These are phyloP conservation scores for Amiota mariae DNA, from an alignment of 2,888 invertebrate genomes.

Conservation along the genomic window DNA sequence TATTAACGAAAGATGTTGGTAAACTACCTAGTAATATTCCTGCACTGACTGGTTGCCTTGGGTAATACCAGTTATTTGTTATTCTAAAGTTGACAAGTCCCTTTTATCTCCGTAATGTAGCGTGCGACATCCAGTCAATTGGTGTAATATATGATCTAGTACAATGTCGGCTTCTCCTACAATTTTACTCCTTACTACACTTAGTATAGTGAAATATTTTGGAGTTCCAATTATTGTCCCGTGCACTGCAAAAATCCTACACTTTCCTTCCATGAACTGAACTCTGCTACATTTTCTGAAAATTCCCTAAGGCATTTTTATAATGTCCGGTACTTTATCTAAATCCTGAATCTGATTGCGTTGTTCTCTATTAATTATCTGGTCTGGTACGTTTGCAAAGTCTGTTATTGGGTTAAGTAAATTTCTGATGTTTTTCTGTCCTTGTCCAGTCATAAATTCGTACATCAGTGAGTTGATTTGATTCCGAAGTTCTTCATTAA, in stretches of 20 bases:
- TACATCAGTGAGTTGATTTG: no score
- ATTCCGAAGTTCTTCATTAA: no score
- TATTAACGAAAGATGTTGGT: conserved; percentile 40
- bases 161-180: conserved; percentile 36
- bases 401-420: background rate
- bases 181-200: conserved; percentile 40
- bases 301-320: conserved; percentile 12
- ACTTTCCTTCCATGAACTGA: conserved; percentile 30
- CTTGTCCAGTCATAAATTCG: background rate
- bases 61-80: conserved; percentile 38
- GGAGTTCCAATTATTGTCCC: conserved; percentile 32
- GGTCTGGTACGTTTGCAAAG: background rate
- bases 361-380: background rate
- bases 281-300: conserved; percentile 19
- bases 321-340: conserved; percentile 42
- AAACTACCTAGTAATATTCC: conserved; percentile 39
- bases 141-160: conserved; percentile 39
- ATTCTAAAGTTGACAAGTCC: conserved; percentile 38
- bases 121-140: conserved; percentile 36
- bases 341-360: conserved; percentile 37
- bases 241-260: conserved; percentile 36
- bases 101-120: conserved; percentile 40
- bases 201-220: conserved; percentile 41
- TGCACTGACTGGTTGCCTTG: conserved; percentile 31
- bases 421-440: background rate